A percentile compares a stretch with the other conserved stretches of the same genome.
Conservation (phyloP, 2,888 invertebrate genomes). For the Odontothrips loti region DNA sequence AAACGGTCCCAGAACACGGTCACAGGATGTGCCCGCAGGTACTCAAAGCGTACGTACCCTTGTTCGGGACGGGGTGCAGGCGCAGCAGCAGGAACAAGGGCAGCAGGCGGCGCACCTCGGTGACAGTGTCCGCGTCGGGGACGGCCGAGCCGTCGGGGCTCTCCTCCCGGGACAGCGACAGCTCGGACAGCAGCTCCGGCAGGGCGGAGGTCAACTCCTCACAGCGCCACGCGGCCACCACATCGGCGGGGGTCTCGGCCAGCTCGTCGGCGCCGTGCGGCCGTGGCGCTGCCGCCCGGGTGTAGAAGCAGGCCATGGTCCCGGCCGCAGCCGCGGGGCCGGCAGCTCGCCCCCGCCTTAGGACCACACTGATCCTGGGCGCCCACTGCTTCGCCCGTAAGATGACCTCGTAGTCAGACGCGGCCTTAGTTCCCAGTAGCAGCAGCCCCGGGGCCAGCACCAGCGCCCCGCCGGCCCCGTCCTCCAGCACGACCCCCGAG, state of each 20-base stretch:
- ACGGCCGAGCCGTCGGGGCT: not conserved
- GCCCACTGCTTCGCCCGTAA: not conserved
- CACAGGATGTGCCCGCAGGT: not conserved
- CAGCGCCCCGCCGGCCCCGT: not conserved
- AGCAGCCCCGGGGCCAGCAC: not conserved
- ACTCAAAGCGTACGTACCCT: not conserved
- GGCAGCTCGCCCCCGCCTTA: not conserved
- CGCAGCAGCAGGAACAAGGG: constrained; percentile 32
- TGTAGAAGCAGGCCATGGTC: not conserved
- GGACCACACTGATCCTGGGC: not conserved
- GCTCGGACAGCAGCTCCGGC: constrained; percentile 30
- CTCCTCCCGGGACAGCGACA: not conserved
- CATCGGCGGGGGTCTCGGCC: not conserved
- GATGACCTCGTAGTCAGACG: not conserved
- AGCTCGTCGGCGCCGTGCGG: not conserved
- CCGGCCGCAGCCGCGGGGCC: not conserved
- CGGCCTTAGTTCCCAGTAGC: not conserved
- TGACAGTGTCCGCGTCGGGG: constrained; percentile 5
- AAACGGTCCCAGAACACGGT: not conserved
- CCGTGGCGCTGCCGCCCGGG: too few species aligned
- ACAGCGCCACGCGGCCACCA: constrained; percentile 34
- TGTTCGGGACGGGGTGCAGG: not conserved
- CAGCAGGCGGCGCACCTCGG: constrained; percentile 29
- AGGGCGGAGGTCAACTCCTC: constrained; percentile 28
- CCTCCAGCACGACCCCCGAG: not conserved